Evolutionary conservation across 2,888 invertebrate species (phyloP).

Genomic region (Galerucella calmariensis): DNA sequence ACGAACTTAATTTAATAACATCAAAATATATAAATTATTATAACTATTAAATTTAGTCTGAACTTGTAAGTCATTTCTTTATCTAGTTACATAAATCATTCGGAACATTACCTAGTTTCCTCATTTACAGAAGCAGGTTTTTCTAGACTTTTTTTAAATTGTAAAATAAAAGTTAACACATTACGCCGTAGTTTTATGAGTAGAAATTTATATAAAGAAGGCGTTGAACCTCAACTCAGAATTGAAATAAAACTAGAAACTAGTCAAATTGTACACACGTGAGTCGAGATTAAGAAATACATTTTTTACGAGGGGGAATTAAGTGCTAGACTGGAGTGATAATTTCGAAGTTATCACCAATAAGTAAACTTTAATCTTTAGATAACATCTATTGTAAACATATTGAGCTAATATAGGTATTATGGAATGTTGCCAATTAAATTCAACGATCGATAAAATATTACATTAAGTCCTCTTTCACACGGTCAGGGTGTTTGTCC

Average conservation of each 20-base stretch:
- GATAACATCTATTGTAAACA: too few relatives aligned
- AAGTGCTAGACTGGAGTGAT: neutral
- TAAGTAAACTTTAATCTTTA: too few relatives aligned
- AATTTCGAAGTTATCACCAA: too few relatives aligned
- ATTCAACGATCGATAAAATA: too few relatives aligned
- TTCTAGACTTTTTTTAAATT: constrained; percentile 25
- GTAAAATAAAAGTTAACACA: constrained; percentile 23
- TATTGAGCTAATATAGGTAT: too few relatives aligned
- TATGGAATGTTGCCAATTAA: too few relatives aligned
- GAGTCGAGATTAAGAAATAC: neutral
- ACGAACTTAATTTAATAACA: too few relatives aligned
- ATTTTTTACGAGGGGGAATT: neutral
- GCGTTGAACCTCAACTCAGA: constrained; percentile 25
- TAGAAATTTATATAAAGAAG: constrained; percentile 34
- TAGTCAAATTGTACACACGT: constrained; percentile 8
- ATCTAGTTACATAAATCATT: constrained; percentile 28
- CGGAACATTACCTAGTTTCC: constrained; percentile 18
- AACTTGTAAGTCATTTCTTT: constrained; percentile 18
- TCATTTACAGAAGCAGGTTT: constrained; percentile 25
- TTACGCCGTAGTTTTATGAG: constrained; percentile 30
- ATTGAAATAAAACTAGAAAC: constrained; percentile 20
- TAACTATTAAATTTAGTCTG: neutral
- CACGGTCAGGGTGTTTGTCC: too few relatives aligned
- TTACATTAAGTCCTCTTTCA: too few relatives aligned
- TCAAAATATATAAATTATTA: too few relatives aligned